phyloP scores from a whole-genome alignment of 1,140 invertebrate genomes.

The Drosophila subobscura region DNA sequence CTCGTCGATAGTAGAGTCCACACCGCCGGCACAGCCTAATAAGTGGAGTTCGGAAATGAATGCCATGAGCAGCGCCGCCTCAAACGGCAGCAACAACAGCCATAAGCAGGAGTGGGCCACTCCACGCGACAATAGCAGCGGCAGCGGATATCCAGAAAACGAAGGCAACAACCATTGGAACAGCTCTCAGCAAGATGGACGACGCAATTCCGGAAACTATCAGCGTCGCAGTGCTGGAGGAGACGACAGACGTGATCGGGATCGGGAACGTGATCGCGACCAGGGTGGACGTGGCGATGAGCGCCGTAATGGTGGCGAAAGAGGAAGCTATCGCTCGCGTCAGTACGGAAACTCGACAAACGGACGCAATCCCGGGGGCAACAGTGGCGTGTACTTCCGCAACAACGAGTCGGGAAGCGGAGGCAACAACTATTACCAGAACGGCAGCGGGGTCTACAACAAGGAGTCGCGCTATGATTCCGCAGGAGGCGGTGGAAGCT shows the following conservation, averaged over 20 bases:
- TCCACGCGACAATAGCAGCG: constrained; percentile 60
- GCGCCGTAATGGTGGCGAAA: constrained; percentile 48
- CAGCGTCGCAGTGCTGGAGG: constrained; percentile 59
- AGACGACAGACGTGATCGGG: constrained; percentile 5
- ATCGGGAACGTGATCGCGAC: constrained; percentile 37
- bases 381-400: constrained; percentile 75
- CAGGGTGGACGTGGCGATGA: constrained; percentile 60
- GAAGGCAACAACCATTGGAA: constrained; percentile 72
- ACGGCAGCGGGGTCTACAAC: constrained; percentile 61
- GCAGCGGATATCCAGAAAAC: constrained; percentile 42
- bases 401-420: constrained; percentile 70
- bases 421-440: constrained; percentile 60
- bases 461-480: constrained; percentile 76
- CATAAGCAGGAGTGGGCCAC: constrained; percentile 74
- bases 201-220: constrained; percentile 68
- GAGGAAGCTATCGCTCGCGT: constrained; percentile 67
- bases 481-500: constrained; percentile 54
- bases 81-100: constrained; percentile 59
- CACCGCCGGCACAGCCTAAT: constrained; percentile 39
- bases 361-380: constrained; percentile 58
- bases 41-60: constrained; percentile 82
- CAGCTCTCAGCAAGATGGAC: constrained; percentile 61
- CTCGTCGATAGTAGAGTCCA: constrained; percentile 20
- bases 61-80: constrained; percentile 62
- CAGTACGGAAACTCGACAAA: constrained; percentile 70